Percentiles rank a stretch among this genome's conserved stretches.
Conservation (phyloP, 2,113 vertebrate genomes). For the Gallinago jamesoni region DNA sequence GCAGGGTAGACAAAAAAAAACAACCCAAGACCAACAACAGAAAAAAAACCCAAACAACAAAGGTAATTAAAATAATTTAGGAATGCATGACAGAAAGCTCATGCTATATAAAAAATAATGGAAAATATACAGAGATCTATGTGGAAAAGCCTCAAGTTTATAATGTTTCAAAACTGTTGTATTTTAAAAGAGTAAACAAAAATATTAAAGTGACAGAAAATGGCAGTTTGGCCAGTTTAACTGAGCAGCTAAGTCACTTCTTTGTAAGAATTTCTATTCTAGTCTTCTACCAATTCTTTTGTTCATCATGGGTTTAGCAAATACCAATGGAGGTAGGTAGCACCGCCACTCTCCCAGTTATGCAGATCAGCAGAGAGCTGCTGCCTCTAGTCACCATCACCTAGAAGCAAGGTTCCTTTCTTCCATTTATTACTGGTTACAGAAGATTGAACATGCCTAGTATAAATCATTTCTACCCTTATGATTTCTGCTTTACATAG, state of each 20-base stretch:
- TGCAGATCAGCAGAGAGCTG: accelerated
- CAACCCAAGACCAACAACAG: too few relatives aligned
- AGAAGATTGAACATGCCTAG: not conserved
- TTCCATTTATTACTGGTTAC: not conserved
- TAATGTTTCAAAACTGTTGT: not conserved
- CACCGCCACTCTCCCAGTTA: accelerated
- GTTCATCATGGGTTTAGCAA: not conserved
- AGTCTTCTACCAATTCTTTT: not conserved
- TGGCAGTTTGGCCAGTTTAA: not conserved
- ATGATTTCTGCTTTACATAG: not conserved
- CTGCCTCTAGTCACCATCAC: accelerated
- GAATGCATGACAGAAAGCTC: not conserved
- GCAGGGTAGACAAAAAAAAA: not conserved
- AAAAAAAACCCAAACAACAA: not conserved
- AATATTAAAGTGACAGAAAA: not conserved
- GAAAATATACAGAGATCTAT: not conserved
- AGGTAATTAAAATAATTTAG: not conserved
- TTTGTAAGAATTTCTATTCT: not conserved
- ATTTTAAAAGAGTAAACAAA: not conserved
- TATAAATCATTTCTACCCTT: not conserved
- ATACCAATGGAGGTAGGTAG: not conserved
- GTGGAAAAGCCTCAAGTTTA: not conserved
- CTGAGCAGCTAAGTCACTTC: not conserved
- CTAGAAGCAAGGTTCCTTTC: not conserved
- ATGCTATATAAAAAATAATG: not conserved